These are phyloP conservation scores for Cynopterus brachyotis DNA, from an alignment of 2,113 vertebrate species.

Conservation along the genomic window DNA sequence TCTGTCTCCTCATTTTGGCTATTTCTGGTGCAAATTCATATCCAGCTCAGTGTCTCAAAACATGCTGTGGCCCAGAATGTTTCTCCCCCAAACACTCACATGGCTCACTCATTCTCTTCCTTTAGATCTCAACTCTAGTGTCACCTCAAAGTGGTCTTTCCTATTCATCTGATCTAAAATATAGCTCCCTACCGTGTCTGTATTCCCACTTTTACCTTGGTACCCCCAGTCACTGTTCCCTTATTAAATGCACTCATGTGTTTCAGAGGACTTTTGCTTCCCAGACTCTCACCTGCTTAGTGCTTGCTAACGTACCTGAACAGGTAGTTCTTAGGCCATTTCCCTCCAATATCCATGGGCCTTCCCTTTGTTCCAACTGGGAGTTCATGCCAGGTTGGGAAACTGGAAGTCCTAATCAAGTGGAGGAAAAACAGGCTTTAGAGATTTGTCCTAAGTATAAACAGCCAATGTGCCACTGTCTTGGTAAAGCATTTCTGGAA, in stretches of 20 bases:
- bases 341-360: neutral
- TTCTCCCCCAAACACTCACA: neutral
- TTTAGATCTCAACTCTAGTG: neutral
- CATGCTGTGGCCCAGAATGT: neutral
- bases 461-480: neutral
- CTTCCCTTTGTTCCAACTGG: neutral
- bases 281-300: neutral
- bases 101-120: neutral
- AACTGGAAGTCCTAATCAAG: constrained; percentile 37
- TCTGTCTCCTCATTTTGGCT: neutral
- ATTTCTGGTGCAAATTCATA: neutral
- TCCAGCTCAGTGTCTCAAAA: neutral
- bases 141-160: neutral
- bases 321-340: neutral
- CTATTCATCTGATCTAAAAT: neutral
- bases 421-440: neutral
- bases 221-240: neutral
- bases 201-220: neutral
- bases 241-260: neutral
- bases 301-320: neutral
- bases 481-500: neutral
- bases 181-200: neutral
- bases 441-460: neutral
- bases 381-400: constrained; percentile 9
- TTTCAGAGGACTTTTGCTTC: neutral